Base-by-base conservation (phyloP, 2,113 vertebrate species). In the Porphyrio hochstetteri region DNA sequence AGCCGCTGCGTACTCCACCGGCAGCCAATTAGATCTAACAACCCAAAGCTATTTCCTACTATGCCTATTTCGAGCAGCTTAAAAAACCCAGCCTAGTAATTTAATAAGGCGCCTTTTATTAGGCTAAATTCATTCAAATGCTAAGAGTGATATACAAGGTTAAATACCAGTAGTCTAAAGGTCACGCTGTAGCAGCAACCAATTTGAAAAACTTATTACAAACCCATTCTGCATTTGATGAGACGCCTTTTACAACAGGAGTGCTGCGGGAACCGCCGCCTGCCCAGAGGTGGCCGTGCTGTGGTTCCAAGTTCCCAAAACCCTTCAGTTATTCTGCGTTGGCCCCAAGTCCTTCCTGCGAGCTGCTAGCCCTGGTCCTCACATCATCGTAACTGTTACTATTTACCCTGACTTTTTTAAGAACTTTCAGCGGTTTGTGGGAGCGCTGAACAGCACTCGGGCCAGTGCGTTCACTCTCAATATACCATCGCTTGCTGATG, bases 201-300 rank as follows among this genome's bases (percentile, higher is more conserved):
- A 96, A 97, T 97, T 95, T 96, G 97, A 96, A 96, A 97, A 92
- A 93, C 90, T 93, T 97, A 95, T 96, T 96, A 96, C 94, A 90
- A 96, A 93, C 94, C 72, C 87, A 91, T 93, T 97, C 80, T 69
- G 89, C 7, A 20, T 90, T 94, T 97, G 97, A 97, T 94, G 94
- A 97, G 95, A 90, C 96, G 93, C 96, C 90, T 94, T 91, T 80
- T 81, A 88, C 92, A 67, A 42, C 65, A 90, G 81, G 92, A 74
- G 31, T 50, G 3, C 52, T 1, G 7, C 23, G 67, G 50, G 79
- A 59, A 50, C 61, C 17, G 42, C 88, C 42, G 92, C 82, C 81
- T 68, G 59, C 78, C 65, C 17, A 20, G 79, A 48, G 48, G 48
- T 23, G 48, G 48, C 48, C 48, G 48, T 48, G 48, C 20, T 20